These are phyloP conservation scores for Agapostemon virescens DNA, from an alignment of 2,888 invertebrate species.

Conservation along the genomic window DNA sequence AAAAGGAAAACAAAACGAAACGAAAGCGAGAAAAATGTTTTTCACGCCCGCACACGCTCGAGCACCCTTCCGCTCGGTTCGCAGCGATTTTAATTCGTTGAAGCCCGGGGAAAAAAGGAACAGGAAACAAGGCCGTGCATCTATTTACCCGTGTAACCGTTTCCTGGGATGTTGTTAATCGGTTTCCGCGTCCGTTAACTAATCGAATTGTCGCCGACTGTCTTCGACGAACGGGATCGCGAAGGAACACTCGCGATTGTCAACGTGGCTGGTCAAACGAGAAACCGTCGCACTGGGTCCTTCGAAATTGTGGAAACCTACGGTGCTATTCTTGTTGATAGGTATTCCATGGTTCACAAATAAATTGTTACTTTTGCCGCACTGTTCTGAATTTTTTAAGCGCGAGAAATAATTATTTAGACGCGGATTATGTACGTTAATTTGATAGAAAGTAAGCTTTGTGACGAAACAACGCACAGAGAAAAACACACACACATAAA, in stretches of 20 bases:
- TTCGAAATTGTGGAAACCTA: neutral
- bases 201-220: neutral
- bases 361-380: too few relatives aligned
- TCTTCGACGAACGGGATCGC: neutral
- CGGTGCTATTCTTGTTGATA: too few relatives aligned
- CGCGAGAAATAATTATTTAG: too few relatives aligned
- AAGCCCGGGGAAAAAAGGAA: neutral
- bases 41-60: constrained; percentile 16
- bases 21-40: constrained; percentile 1
- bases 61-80: constrained; percentile 25
- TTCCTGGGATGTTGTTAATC: neutral
- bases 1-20: neutral
- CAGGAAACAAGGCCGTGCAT: neutral
- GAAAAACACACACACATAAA: too few relatives aligned
- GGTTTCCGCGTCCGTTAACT: neutral
- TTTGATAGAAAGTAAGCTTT: too few relatives aligned
- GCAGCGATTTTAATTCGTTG: constrained; percentile 28
- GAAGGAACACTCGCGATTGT: neutral
- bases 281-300: neutral
- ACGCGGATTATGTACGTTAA: too few relatives aligned
- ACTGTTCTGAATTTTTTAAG: too few relatives aligned
- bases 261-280: neutral
- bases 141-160: neutral
- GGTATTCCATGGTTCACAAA: too few relatives aligned
- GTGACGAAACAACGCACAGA: too few relatives aligned